phyloP scores from a whole-genome alignment of 2,888 invertebrate genomes.

The Xiphydria camelus region DNA sequence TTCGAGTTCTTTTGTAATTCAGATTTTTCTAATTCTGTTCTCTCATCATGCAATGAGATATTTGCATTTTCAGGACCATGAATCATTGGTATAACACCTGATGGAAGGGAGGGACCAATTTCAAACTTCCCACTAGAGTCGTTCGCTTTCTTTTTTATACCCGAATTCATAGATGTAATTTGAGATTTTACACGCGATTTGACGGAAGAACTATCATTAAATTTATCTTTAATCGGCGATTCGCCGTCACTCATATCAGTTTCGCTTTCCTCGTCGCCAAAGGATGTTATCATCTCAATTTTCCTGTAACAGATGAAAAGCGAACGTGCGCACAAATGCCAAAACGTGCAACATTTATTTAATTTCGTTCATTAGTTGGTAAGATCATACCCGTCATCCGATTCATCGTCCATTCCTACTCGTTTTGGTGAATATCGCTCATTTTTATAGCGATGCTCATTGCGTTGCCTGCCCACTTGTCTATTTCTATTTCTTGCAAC shows the following conservation, averaged over 20 bases:
- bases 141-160: not conserved
- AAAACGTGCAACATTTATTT: not conserved
- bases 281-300: slow-evolving; percentile 65
- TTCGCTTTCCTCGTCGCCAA: slow-evolving; percentile 60
- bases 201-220: slow-evolving; percentile 7
- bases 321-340: no score
- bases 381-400: slow-evolving; percentile 57
- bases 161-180: not conserved
- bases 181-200: not conserved
- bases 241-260: slow-evolving; percentile 43
- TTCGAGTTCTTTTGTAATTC: not conserved
- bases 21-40: not conserved
- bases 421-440: slow-evolving; percentile 35
- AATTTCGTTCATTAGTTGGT: slow-evolving; percentile 3
- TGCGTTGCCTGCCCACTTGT: slow-evolving; percentile 38
- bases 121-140: slow-evolving; percentile 2
- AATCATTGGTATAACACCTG: slow-evolving; percentile 23
- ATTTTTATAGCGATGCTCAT: no score
- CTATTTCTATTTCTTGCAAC: slow-evolving; percentile 51
- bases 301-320: slow-evolving; percentile 54
- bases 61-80: slow-evolving; percentile 34
- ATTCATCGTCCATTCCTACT: slow-evolving; percentile 48
- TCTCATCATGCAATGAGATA: not conserved
- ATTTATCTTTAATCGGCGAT: slow-evolving; percentile 18
- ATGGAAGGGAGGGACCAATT: slow-evolving; percentile 33